Base-by-base conservation (phyloP, 2,113 vertebrate genomes). In the Sylvilagus bachmani region DNA sequence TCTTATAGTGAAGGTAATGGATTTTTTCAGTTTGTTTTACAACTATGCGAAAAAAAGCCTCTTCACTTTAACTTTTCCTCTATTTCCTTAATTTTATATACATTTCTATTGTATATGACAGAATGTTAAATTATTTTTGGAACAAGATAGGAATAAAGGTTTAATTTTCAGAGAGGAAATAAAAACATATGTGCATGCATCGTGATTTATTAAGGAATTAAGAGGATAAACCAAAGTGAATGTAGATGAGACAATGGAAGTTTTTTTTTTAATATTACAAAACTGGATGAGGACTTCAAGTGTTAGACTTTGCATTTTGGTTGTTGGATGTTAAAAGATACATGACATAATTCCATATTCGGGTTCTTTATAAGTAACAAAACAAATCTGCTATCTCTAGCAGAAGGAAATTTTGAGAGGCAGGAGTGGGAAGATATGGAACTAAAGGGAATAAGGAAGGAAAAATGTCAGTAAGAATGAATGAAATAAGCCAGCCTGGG, bases 121-220 rank as follows among this genome's bases (percentile, higher is more conserved):
- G 92, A 38, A 84, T 44, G 51, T 67, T 69, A 90, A 88, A 81
- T 80, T 95, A 58, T 62, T 89, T 96, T 94, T 90, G 62, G 31
- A 84, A 51, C 0, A 84, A 73, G 9, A 58, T 61, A 7, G 17
- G 7, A 4, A 67, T 53, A 73, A 49, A 58, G 44, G 25, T 85
- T 83, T 90, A 17, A 79, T 67, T 80, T 71, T 90, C 81, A 93
- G 22, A 74, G 6, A 16, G 62, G 33, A 93, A 73, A 8, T 14
- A 87, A 93, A 80, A 44, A 44, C 10, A 16, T 78, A 17, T 19
- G 19, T 70, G 11, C 8, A 79, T 55, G 6, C 67, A 25, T 89
- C 90, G 31, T 86, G 24, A 71, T 80, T 86, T 84, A 51, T 77
- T 58, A 75, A 84, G n/a, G 21, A 89, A 81, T 91, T 86, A 93